Evolutionary conservation across 2,888 invertebrate species (phyloP).

Genomic region (Chorisops tibialis): DNA sequence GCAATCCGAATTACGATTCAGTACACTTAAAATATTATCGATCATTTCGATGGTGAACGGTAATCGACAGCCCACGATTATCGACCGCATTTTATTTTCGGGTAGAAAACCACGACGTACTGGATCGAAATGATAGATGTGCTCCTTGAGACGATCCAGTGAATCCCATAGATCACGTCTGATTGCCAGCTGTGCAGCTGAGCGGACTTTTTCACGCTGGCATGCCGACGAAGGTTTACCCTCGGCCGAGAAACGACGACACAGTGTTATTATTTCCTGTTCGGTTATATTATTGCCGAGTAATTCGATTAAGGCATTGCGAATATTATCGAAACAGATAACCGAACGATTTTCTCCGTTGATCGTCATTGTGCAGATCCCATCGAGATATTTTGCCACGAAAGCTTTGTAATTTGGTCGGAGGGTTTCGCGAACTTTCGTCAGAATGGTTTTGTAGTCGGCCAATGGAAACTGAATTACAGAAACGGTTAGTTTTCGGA

Average conservation of each 20-base stretch:
- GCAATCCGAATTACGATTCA: slow-evolving; percentile 63
- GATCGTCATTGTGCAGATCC: slow-evolving; percentile 35
- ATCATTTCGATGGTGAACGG: slow-evolving; percentile 67
- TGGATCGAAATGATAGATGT: slow-evolving; percentile 59
- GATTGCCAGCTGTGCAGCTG: slow-evolving; percentile 68
- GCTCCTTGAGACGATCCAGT: slow-evolving; percentile 60
- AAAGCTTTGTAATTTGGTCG: slow-evolving; percentile 72
- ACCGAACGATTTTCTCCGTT: slow-evolving; percentile 26
- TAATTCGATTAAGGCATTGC: slow-evolving; percentile 63
- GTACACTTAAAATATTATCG: slow-evolving; percentile 61
- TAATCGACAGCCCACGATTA: slow-evolving; percentile 66
- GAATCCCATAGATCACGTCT: slow-evolving; percentile 72
- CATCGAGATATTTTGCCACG: slow-evolving; percentile 64
- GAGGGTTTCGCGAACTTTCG: slow-evolving; percentile 68
- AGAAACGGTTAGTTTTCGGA: background rate
- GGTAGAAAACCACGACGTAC: slow-evolving; percentile 58
- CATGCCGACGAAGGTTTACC: slow-evolving; percentile 52
- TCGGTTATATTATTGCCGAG: slow-evolving; percentile 69
- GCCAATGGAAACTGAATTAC: slow-evolving; percentile 66
- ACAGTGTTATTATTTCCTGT: slow-evolving; percentile 76
- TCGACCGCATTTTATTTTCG: slow-evolving; percentile 59
- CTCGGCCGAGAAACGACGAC: slow-evolving; percentile 68
- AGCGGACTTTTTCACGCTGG: slow-evolving; percentile 55
- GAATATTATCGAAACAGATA: slow-evolving; percentile 45
- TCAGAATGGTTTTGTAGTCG: slow-evolving; percentile 67